Base-by-base conservation (phyloP, 2,797 vertebrate genomes). In the Onychomys torridus region DNA sequence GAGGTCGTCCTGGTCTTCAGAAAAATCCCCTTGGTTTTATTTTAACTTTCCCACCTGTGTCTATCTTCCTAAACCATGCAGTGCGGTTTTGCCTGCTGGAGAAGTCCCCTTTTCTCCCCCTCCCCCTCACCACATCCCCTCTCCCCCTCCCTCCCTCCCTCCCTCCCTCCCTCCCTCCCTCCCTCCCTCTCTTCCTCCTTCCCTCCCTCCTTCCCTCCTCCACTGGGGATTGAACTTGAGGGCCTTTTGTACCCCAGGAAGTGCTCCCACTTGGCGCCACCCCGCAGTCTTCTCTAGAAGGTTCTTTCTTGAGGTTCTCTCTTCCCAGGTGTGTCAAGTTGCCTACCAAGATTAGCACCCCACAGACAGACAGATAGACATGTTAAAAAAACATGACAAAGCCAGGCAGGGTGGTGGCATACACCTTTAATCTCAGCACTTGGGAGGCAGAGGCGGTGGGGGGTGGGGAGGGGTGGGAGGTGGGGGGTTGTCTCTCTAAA, bases 141-240 rank as follows among this genome's bases (percentile, higher is more conserved):
- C 40, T 76, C 10, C 13, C 14, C 7, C 3, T 37, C 23, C 12
- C 21, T 25, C 21, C 8, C 7, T 81, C n/a, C n/a, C 21, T 37
- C 46, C 6, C 2, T 43, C 1, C 2, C 0, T 40, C 27, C 16
- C 1, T 5, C 9, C 37, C 21, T 37, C 6, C 5, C 1, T 43
- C 40, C 46, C 10, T 7, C 14, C 7, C 3, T 37, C 23, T n/a
- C n/a, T n/a, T n/a, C 12, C 21, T 25, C 21, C 8, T 3, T 81
- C n/a, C n/a, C 21, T 37, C 46, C 6, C 2, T 43, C 1, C 2
- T 0, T 40, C 27, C 16, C 1, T 5, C 9, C 37, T 52, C 16
- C 25, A 43, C 25, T 59, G 52, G 11, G 52, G 49, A 32, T 29
- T 32, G 16, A 88, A 59, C n/a, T 37, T 71, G 12, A 86, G 84